A percentile compares a stretch with the other conserved stretches of the same genome.
phyloP scores from a whole-genome alignment of 2,113 vertebrate genomes.

The Oryzias woworae region DNA sequence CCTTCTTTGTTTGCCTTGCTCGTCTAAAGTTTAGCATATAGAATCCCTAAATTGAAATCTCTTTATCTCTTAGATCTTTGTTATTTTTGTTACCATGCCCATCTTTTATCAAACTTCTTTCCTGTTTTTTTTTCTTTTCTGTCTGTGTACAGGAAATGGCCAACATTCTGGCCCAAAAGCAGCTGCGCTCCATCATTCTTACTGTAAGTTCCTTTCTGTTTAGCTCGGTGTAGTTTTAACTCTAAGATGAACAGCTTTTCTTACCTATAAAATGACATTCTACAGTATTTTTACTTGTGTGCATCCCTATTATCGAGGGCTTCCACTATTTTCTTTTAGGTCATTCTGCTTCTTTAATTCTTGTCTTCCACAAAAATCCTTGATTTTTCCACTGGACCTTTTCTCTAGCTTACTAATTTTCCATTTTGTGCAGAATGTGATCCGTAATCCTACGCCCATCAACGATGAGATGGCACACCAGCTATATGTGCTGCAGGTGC shows the following conservation, averaged over 20 bases:
- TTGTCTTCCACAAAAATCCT: no score
- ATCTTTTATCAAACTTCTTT: slow-evolving; percentile 9
- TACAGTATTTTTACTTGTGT: no score
- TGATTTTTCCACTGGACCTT: neutral
- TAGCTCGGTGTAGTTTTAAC: no score
- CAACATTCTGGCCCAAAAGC: slow-evolving; percentile 96
- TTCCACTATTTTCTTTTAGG: no score
- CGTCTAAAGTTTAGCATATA: slow-evolving; percentile 31
- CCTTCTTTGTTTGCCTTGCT: slow-evolving; percentile 28
- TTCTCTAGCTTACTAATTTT: slow-evolving; percentile 4
- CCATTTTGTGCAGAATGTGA: slow-evolving; percentile 83
- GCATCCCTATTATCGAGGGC: no score
- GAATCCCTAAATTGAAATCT: slow-evolving; percentile 1
- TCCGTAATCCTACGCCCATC: slow-evolving; percentile 88
- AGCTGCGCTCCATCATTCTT: slow-evolving; percentile 93
- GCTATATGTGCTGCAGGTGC: slow-evolving; percentile 96
- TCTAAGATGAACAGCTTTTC: no score
- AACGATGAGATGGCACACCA: slow-evolving; percentile 99
- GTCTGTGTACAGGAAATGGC: slow-evolving; percentile 89
- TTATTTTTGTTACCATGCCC: slow-evolving; percentile 14
- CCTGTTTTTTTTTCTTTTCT: slow-evolving; percentile 9
- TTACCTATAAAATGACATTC: no score
- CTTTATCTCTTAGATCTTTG: slow-evolving; percentile 13
- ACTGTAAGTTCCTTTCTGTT: slow-evolving; percentile 80
- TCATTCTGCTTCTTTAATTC: no score